Evolutionary conservation across 2,113 vertebrate genomes (phyloP).

Genomic region (Carollia perspicillata): DNA sequence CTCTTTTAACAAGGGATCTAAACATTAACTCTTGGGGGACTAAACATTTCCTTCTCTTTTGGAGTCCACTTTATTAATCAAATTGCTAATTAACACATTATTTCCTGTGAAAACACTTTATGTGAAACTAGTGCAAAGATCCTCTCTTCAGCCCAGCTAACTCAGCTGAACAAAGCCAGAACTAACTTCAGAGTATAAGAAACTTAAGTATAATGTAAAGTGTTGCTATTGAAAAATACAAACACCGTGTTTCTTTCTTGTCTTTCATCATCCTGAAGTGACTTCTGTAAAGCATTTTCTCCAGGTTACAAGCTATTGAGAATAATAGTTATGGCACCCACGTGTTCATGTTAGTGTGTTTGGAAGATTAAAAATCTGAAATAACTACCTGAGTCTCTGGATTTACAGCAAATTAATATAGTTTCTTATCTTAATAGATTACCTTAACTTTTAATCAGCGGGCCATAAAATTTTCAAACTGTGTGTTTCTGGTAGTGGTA

Average conservation of each 20-base stretch:
- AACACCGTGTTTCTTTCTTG: not conserved
- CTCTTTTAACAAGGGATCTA: not conserved
- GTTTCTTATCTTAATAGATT: conserved; percentile 23
- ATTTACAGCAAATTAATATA: not conserved
- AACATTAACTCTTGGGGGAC: not conserved
- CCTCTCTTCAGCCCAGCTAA: not conserved
- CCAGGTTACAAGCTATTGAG: not conserved
- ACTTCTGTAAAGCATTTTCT: conserved; percentile 2
- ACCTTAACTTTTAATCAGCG: not conserved
- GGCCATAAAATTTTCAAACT: not conserved
- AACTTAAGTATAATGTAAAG: not conserved
- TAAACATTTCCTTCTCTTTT: not conserved
- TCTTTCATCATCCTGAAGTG: not conserved
- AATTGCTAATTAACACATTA: not conserved
- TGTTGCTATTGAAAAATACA: not conserved
- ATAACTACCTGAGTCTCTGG: not conserved
- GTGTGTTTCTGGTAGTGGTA: not conserved
- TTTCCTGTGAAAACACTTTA: not conserved
- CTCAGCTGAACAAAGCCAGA: not conserved
- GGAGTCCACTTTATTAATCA: not conserved
- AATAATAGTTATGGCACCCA: not conserved
- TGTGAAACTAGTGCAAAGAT: not conserved
- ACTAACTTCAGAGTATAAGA: not conserved
- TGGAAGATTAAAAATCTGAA: not conserved
- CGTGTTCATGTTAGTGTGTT: not conserved